Conservation (phyloP, 37 sponge, comb jelly and placozoan species). For the Diacarnus erythraeanus region DNA sequence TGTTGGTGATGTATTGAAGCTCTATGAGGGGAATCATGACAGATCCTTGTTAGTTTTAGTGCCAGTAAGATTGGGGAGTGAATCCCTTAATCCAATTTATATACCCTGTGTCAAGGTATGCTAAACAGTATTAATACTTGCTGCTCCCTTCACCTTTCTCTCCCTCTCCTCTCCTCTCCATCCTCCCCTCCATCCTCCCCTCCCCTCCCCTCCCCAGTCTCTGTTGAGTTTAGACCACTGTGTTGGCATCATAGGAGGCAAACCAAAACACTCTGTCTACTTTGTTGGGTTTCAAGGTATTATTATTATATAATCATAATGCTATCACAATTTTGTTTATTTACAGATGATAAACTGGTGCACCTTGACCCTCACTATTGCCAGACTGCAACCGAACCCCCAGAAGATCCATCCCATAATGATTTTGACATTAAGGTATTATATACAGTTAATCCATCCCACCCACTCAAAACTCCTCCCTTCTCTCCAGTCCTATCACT, state of each 20-base stretch:
- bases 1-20: conserved; percentile 65
- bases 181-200: not conserved
- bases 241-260: conserved; percentile 96
- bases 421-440: not conserved
- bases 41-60: conserved; percentile 73
- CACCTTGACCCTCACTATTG: conserved; percentile 96
- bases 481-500: conserved; percentile 80
- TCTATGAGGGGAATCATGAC: conserved; percentile 20
- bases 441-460: not conserved
- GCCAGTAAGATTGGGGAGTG: conserved; percentile 91
- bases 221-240: conserved; percentile 82
- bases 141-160: conserved; percentile 1
- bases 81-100: conserved; percentile 84
- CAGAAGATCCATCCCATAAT: not conserved
- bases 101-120: conserved; percentile 82
- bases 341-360: conserved; percentile 78
- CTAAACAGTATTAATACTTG: not conserved
- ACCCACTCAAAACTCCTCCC: not conserved
- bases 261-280: conserved; percentile 94
- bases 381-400: conserved; percentile 46
- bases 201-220: conserved; percentile 36
- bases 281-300: conserved; percentile 97
- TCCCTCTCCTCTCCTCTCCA: not conserved
- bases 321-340: not conserved
- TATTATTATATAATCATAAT: not conserved